Evolutionary conservation across 2,888 invertebrate genomes (phyloP), one percentile per base, ranked within the genome.

Genomic region (Rhagonycha lutea): DNA sequence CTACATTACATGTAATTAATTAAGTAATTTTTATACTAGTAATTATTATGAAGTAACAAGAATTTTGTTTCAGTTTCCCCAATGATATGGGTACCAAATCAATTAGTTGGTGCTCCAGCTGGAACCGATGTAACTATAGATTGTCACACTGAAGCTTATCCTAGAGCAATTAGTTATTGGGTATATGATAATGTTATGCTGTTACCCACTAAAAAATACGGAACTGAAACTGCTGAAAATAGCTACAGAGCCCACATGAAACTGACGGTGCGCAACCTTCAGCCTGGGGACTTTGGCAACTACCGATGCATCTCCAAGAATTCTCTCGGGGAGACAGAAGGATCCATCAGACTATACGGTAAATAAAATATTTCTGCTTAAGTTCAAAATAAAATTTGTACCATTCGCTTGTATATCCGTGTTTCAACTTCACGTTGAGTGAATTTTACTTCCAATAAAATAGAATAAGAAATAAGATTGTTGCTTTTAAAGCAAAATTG

Each of bases 71-170:
- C 89, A 97, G 97, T 97, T 89, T 94, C 95, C 0, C 97, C 97
- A 70, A 96, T 96, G 95, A 96, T 97, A 86, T 96, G 95, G 94
- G 96, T 97, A 80, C 96, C 96, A 73, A 97, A 96, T 90, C 96
- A 97, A 89, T 90, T 97, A 88, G 96, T 97, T 79, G 96, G 97
- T 2, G 96, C 96, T 29, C 96, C 96, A 76, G 92, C 94, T 75
- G 95, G 96, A 79, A 96, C 96, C 69, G 96, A 96, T 89, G 96
- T 96, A 80, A 95, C 95, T 68, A 94, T 97, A 84, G 96, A 96
- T 90, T 97, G 97, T 87, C 95, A 96, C 87, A 95, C 96, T 18
- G 97, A 97, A 87, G 96, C 97, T 70, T 95, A 96, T 89, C 97
- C 97, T 10, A 91, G 95, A 78, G 96, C 96, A 82, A 96, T 96